Evolutionary conservation across 1,140 invertebrate species (phyloP).

Genomic region (Drosophila pseudoananassae): DNA sequence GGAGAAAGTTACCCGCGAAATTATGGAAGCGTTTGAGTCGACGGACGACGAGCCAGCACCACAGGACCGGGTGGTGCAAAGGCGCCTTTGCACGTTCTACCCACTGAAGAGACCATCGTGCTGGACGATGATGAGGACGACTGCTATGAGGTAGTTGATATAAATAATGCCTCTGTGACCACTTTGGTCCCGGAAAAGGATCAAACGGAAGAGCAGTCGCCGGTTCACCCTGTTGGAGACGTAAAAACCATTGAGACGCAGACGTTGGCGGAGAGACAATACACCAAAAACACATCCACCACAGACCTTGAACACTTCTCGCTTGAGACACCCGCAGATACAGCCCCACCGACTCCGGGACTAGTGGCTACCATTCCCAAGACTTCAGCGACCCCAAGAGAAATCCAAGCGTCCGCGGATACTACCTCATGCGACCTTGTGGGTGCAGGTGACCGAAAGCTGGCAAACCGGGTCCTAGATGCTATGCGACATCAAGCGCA

Average conservation of each 20-base stretch:
- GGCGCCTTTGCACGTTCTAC: constrained; percentile 40
- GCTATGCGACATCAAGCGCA: constrained; percentile 34
- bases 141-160: constrained; percentile 51
- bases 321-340: background rate
- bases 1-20: constrained; percentile 8
- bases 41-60: constrained; percentile 12
- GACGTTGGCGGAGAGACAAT: background rate
- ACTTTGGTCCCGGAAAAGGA: constrained; percentile 50
- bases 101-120: constrained; percentile 54
- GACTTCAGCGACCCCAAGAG: background rate
- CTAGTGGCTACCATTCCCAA: background rate
- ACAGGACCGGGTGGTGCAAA: constrained; percentile 30
- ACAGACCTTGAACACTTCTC: constrained; percentile 32
- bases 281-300: constrained; percentile 56
- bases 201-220: background rate
- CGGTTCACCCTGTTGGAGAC: background rate
- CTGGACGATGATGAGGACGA: constrained; percentile 70
- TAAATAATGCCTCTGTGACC: constrained; percentile 34
- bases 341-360: background rate
- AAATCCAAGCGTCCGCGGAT: background rate
- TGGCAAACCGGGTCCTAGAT: constrained; percentile 26
- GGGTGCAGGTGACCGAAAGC: constrained; percentile 1
- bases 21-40: constrained; percentile 12
- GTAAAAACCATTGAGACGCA: constrained; percentile 40
- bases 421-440: background rate